phyloP scores from a whole-genome alignment of 64 coral and sea anemone species.

The Cladopsammia gracilis region DNA sequence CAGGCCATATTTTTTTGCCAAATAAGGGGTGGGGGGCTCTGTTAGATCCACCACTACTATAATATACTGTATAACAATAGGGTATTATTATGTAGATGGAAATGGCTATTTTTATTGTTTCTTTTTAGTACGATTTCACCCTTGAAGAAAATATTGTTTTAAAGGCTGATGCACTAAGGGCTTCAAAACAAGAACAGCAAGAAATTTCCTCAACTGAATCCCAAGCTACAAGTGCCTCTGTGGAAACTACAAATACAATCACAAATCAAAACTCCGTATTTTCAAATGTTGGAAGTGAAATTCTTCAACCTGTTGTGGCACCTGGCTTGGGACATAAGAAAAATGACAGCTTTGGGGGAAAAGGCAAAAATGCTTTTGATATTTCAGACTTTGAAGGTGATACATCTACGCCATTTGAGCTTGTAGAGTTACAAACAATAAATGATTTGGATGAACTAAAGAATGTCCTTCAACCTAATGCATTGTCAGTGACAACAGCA shows the following conservation, averaged over 20 bases:
- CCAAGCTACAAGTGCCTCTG: constrained; percentile 10
- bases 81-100: too few species aligned
- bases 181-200: constrained; percentile 55
- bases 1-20: too few species aligned
- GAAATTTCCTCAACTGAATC: constrained; percentile 11
- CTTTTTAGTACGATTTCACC: constrained; percentile 89
- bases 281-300: constrained; percentile 86
- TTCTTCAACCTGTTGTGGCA: constrained; percentile 83
- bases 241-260: not conserved
- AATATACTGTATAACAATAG: too few species aligned
- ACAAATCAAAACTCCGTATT: constrained; percentile 69
- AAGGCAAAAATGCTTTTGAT: constrained; percentile 82
- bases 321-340: constrained; percentile 67
- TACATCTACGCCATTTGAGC: constrained; percentile 88
- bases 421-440: constrained; percentile 92
- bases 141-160: constrained; percentile 76
- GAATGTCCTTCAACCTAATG: constrained; percentile 75
- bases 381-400: constrained; percentile 92
- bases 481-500: not conserved
- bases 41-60: too few species aligned
- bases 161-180: constrained; percentile 72
- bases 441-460: constrained; percentile 96
- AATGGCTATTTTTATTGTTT: not conserved
- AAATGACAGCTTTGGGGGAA: constrained; percentile 82
- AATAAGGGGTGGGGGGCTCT: too few species aligned